Evolutionary conservation across 2,888 invertebrate genomes (phyloP), one percentile per base, ranked within the genome.

Genomic region (Ditylenchus weischeri): DNA sequence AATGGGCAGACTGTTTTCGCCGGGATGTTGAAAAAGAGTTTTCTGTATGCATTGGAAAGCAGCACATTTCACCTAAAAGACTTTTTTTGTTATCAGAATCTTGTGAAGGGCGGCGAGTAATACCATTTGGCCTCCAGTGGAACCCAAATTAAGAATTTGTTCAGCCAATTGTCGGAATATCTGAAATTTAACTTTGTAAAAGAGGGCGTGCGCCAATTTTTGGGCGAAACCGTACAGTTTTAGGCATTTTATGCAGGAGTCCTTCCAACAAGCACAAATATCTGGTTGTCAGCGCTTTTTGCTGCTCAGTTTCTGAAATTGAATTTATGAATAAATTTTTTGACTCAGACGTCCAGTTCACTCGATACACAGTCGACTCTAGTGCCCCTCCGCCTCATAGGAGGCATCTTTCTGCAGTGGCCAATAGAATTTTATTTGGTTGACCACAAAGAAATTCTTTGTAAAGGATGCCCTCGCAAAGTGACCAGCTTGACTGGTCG

Each of bases 191-290:
- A 13, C 3, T 15, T 13, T 8, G 11, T 43, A 6, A 43, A 43
- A 43, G 8, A 6, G 13, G 3, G 6, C 6, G 11, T 13, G 1
- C 13, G 8, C 1, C 43, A 43, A 43, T 43, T 43, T 29, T 29
- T 29, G 29, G 29, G 2, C 29, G 29, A 29, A 29, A 29, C 2
- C 29, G 29, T 13, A 54, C 54, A 54, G 10, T 54, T 15, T 75
- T 72, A 6, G 78, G 78, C 75, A 79, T 74, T 64, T 78, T 78
- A 69, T 79, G 78, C 73, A 79, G 74, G 38, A 78, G 69, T 38
- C 79, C 79, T 68, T 79, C 79, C 54, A 79, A 71, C n/a, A 79
- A 72, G 51, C 79, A 79, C 23, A 79, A 66, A 58, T 70, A 70
- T 2, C 79, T 72, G 4, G 76, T 77, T 5, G 75, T 72, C 38